phyloP scores from a whole-genome alignment of 1,140 invertebrate species.

The Caenorhabditis elegans region WBcel235 BX284606.5:11041501-11042000 shows the following conservation, averaged over 20 bases:
- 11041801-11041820: too few relatives aligned
- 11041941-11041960: constrained; percentile 60
- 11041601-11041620: constrained; percentile 37
- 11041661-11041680: constrained; percentile 61
- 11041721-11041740: constrained; percentile 60
- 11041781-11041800: neutral
- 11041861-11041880: too few relatives aligned
- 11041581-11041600: constrained; percentile 37
- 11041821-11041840: too few relatives aligned
- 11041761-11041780: constrained; percentile 61
- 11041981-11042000: constrained; percentile 54
- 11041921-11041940: too few relatives aligned
- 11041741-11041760: constrained; percentile 62
- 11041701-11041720: constrained; percentile 64
- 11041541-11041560: constrained; percentile 56
- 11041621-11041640: constrained; percentile 58
- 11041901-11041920: too few relatives aligned
- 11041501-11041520: constrained; percentile 59
- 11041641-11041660: constrained; percentile 65
- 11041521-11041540: constrained; percentile 47
- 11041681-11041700: constrained; percentile 62
- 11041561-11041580: neutral
- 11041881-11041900: too few relatives aligned
- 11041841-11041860: too few relatives aligned
- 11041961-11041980: constrained; percentile 53